phyloP scores from a whole-genome alignment of 2,888 invertebrate genomes.

The Dendrolimus houi region DNA sequence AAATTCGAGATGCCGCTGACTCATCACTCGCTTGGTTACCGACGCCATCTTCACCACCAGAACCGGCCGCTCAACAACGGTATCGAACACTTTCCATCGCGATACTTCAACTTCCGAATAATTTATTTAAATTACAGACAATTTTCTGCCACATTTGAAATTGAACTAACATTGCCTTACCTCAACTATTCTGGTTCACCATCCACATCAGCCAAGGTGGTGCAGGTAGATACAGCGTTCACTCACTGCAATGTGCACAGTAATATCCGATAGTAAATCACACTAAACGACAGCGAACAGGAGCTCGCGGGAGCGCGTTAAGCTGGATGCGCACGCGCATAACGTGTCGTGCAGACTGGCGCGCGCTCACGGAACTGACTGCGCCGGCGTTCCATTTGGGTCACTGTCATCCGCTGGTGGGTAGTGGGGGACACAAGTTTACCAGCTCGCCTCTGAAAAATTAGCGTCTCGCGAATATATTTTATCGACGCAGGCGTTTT shows the following conservation, averaged over 20 bases:
- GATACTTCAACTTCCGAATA: not conserved
- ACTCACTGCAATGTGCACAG: constrained; percentile 62
- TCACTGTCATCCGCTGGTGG: constrained; percentile 71
- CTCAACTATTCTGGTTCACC: constrained; percentile 17
- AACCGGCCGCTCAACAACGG: constrained; percentile 22
- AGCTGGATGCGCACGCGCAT: constrained; percentile 19
- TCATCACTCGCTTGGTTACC: constrained; percentile 45
- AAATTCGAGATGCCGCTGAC: constrained; percentile 69
- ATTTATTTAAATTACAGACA: not conserved
- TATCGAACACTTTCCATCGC: constrained; percentile 23
- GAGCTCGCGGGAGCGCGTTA: constrained; percentile 26
- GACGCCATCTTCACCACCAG: constrained; percentile 19
- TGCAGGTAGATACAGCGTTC: constrained; percentile 30
- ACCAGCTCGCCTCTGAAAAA: constrained; percentile 67
- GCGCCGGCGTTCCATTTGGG: constrained; percentile 72
- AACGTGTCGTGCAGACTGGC: constrained; percentile 36
- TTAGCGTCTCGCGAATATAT: constrained; percentile 66
- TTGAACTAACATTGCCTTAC: not conserved
- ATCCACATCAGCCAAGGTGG: constrained; percentile 33
- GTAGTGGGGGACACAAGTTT: constrained; percentile 63
- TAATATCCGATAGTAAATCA: constrained; percentile 58
- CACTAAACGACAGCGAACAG: constrained; percentile 49
- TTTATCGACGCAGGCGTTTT: constrained; percentile 65
- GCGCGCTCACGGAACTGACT: constrained; percentile 70
- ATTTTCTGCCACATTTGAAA: not conserved